phyloP scores from a whole-genome alignment of 2,888 invertebrate genomes.

The Drosophila helvetica region DNA sequence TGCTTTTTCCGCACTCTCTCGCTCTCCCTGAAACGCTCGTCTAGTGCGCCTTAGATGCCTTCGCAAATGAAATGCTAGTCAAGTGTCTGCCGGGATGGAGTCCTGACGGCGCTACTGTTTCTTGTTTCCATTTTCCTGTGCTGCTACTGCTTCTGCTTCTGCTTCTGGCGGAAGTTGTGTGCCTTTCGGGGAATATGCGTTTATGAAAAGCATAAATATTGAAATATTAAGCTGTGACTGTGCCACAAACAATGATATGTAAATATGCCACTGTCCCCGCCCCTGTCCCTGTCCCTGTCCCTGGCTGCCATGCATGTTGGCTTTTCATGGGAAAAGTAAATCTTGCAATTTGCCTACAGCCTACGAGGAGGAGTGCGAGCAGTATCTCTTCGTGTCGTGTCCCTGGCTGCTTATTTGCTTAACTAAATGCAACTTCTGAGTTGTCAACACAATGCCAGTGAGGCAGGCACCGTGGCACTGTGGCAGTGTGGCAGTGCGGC shows the following conservation, averaged over 20 bases:
- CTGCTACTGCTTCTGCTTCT: no score
- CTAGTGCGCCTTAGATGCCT: slow-evolving; percentile 41
- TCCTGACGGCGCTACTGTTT: slow-evolving; percentile 18
- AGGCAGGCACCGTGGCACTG: neutral
- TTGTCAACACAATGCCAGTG: slow-evolving; percentile 68
- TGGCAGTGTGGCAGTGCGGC: slow-evolving; percentile 5
- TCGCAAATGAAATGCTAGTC: slow-evolving; percentile 29
- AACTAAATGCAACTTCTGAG: slow-evolving; percentile 79
- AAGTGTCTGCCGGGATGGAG: slow-evolving; percentile 55
- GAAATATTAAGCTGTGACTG: slow-evolving; percentile 77
- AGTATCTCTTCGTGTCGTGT: slow-evolving; percentile 3
- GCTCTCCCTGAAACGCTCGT: neutral
- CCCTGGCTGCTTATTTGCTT: slow-evolving; percentile 66
- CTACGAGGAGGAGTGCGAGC: neutral
- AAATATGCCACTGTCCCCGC: slow-evolving; percentile 50
- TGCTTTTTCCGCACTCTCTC: slow-evolving; percentile 2
- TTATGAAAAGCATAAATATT: slow-evolving; percentile 78
- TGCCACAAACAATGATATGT: slow-evolving; percentile 65
- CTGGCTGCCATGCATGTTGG: slow-evolving; percentile 9
- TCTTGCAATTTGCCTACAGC: slow-evolving; percentile 51
- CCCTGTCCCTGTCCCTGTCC: no score
- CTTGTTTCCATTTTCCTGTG: no score
- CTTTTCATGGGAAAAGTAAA: slow-evolving; percentile 35
- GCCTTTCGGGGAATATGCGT: slow-evolving; percentile 73
- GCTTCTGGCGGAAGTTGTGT: slow-evolving; percentile 64